Base-by-base conservation (phyloP, 2,113 vertebrate species). In the Glaucomys volans region DNA sequence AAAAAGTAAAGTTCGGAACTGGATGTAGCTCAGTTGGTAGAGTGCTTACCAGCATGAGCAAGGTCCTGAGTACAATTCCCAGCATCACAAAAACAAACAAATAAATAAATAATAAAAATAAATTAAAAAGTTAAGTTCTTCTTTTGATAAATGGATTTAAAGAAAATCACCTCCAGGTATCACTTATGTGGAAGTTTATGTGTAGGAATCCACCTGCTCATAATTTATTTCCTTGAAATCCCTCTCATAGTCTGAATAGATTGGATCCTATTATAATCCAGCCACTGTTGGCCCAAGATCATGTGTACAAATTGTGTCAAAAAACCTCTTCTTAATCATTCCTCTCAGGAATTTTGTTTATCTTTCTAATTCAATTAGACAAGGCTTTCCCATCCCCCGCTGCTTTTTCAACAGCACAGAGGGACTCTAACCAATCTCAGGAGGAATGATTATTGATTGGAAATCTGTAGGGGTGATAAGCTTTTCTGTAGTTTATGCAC, bases 301-400 rank as follows among this genome's bases (percentile, higher is more conserved):
- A 50, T 75, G 30, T 37, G 54, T n/a, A 80, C 8, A 90, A 54
- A 82, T 28, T 88, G 35, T 42, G n/a, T 81, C 67, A 50, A 94
- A 89, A 57, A 89, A 75, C 16, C 50, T 67, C 83, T 80, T 90
- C 47, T 69, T 72, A 52, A 59, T 91, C 37, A 75, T n/a, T 91
- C 8, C 62, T 75, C 71, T 90, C 71, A 62, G 69, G 59, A 91
- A 72, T 91, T 88, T 80, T 79, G 6, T 74, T 59, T 57, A 47
- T 74, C 40, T 96, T 95, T 83, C 79, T 67, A 71, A 91, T 76
- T 96, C 74, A 37, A 91, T 89, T 66, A 87, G 47, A 87, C 7
- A 67, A 92, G 47, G 8, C n/a, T 76, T 79, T 54, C 35, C 50
- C 16, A 11, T 32, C 42, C n/a, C 40, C n/a, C 0, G 42, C 13